Conservation (phyloP, 1,140 invertebrate genomes). For the Drosophila arizonae region DNA sequence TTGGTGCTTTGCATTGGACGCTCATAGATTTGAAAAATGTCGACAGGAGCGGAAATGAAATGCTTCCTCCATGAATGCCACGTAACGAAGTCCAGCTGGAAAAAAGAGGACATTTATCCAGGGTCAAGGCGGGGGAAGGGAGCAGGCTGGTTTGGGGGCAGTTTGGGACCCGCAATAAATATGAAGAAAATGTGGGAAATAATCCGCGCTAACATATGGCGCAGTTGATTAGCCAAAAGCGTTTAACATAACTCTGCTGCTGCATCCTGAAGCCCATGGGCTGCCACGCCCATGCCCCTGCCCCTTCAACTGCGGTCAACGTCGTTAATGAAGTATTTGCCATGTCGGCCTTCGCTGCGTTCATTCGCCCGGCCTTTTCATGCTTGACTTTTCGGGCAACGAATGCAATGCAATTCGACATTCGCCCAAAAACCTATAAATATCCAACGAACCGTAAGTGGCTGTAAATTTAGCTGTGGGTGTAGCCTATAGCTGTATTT, state of each 20-base stretch:
- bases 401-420: constrained; percentile 51
- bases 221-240: constrained; percentile 55
- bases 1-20: constrained; percentile 67
- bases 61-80: constrained; percentile 50
- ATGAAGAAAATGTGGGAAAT: constrained; percentile 46
- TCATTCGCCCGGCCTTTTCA: constrained; percentile 47
- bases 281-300: not conserved
- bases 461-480: not conserved
- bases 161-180: constrained; percentile 55
- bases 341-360: constrained; percentile 60
- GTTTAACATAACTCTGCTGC: constrained; percentile 27
- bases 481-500: constrained; percentile 8
- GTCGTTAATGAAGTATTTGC: constrained; percentile 55
- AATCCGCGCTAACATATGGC: constrained; percentile 75
- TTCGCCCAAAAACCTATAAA: constrained; percentile 67
- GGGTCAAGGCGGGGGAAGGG: not conserved
- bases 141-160: too few relatives aligned
- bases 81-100: not conserved
- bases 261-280: not conserved
- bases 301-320: constrained; percentile 17
- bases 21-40: constrained; percentile 79
- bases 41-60: constrained; percentile 78
- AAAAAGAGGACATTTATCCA: constrained; percentile 24
- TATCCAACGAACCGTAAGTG: constrained; percentile 19
- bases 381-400: constrained; percentile 14